Evolutionary conservation across 2,888 invertebrate genomes (phyloP), one percentile per base, ranked within the genome.

Genomic region (Teinopalpus imperialis): DNA sequence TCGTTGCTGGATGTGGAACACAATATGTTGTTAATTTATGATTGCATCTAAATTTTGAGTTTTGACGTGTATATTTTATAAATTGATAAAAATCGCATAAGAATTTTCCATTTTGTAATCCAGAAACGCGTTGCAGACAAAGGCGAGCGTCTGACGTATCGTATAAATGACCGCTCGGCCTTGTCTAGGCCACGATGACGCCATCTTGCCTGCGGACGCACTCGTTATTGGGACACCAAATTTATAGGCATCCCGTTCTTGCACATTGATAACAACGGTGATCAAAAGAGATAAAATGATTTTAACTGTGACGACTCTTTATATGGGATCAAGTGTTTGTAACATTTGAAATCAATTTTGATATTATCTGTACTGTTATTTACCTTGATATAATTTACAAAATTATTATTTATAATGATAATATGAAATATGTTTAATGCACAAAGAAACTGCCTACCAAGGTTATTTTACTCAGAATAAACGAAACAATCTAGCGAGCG

Each of bases 151-250:
- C 81, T 80, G 82, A 74, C 74, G 78, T 81, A 74, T 69, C 71
- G 77, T 80, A 78, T 66, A 78, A 83, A 81, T 77, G 83, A 81
- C 85, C 83, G 86, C 73, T 74, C 87, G 87, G 85, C 87, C 87
- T 87, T 87, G 87, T 85, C 87, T 87, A 88, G 87, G 87, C 86
- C 87, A 74, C 74, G 79, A 71, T 86, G 87, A 88, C 87, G 87
- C 85, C 87, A 88, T 83, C 74, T 79, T 75, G 74, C 69, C 74
- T 76, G 74, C 70, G 68, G 72, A 77, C 72, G 76, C 70, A 79
- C 75, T 77, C 69, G 69, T 81, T 81, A 79, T 81, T 79, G 60
- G 75, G 71, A 74, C 71, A 74, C 69, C 54, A 66, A 76, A 77
- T 70, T 67, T 69, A 65, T 72, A 54, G 53, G 56, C 63, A 66